Evolutionary conservation across 2,113 vertebrate species (phyloP).

Genomic region (Gallinago undulata): DNA sequence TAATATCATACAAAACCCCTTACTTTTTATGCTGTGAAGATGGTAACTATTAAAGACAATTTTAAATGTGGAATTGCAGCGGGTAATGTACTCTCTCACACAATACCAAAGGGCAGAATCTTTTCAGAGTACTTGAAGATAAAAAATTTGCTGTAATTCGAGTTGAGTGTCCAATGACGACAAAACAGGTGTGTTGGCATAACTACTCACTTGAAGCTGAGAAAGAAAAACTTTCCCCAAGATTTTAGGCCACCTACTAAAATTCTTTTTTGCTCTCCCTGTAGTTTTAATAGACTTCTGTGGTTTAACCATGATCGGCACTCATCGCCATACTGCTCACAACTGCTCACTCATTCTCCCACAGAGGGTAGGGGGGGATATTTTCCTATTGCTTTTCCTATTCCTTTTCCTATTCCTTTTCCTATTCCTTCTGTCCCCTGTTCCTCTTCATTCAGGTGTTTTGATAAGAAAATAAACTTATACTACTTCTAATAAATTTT

Average conservation of each 20-base stretch:
- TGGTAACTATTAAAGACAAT: conserved; percentile 12
- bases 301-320: background rate
- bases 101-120: background rate
- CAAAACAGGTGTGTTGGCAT: background rate
- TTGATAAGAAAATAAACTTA: background rate
- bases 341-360: background rate
- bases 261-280: background rate
- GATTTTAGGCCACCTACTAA: background rate
- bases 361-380: no score
- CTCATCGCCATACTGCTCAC: background rate
- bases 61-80: background rate
- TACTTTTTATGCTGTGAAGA: background rate
- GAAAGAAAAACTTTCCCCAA: background rate
- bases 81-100: background rate
- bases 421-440: accelerated
- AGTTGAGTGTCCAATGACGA: background rate
- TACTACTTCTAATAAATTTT: background rate
- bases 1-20: background rate
- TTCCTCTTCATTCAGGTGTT: background rate
- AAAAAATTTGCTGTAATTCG: background rate
- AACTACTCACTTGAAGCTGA: background rate
- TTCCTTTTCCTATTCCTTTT: background rate
- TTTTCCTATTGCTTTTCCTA: no score
- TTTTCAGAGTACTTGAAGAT: background rate
- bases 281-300: background rate